A percentile compares a stretch with the other conserved stretches of the same genome.
Evolutionary conservation across 2,797 vertebrate genomes (phyloP).

Genomic region (Lepilemur septentrionalis): DNA sequence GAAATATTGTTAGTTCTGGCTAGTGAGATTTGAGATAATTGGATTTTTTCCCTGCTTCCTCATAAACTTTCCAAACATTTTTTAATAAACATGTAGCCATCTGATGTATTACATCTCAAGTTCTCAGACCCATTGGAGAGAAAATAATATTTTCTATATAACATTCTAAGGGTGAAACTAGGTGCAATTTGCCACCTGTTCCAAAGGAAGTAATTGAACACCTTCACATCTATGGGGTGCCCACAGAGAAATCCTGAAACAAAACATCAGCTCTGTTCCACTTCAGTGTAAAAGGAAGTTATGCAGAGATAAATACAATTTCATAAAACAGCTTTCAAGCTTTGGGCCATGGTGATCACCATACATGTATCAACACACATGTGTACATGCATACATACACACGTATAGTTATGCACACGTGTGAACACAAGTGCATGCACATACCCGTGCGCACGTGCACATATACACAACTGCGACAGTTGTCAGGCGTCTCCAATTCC

Average conservation of each 20-base stretch:
- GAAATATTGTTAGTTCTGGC: neutral
- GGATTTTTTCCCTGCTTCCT: neutral
- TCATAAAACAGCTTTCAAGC: neutral
- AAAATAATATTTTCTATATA: neutral
- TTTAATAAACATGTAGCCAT: neutral
- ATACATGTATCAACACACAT: neutral
- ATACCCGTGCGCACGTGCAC: neutral
- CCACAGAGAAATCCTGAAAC: neutral
- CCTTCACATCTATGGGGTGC: neutral
- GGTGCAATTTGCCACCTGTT: neutral
- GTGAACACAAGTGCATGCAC: rapidly evolving
- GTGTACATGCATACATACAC: neutral
- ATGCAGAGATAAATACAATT: neutral
- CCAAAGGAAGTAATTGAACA: neutral
- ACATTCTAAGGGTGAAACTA: neutral
- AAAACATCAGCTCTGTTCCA: neutral
- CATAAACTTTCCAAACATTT: neutral
- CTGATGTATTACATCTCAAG: neutral
- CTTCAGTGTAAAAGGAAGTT: neutral
- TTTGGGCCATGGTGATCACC: too few relatives aligned
- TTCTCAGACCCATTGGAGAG: neutral
- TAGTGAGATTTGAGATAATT: neutral
- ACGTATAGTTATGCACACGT: neutral
- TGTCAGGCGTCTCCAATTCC: neutral
- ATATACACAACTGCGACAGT: neutral